phyloP scores from a whole-genome alignment of 2,113 vertebrate species.

The Ceuthmochares aereus region DNA sequence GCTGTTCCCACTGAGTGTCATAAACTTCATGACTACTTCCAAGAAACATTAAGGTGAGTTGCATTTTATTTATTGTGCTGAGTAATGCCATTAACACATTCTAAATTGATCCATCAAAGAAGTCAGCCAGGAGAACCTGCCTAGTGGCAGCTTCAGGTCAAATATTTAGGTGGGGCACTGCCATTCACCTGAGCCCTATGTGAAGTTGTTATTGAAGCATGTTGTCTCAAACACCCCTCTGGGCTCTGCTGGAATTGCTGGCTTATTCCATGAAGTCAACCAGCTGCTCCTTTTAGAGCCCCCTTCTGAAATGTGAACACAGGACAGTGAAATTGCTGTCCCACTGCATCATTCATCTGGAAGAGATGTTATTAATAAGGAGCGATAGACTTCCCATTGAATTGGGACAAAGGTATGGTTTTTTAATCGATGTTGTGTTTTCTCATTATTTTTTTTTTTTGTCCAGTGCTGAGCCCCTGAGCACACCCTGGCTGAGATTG shows the following conservation, averaged over 20 bases:
- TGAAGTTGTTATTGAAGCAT: conserved; percentile 14
- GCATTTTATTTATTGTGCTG: conserved; percentile 64
- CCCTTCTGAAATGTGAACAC: conserved; percentile 46
- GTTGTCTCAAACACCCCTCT: conserved; percentile 19
- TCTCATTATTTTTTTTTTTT: conserved; percentile 8
- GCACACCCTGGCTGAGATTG: neutral
- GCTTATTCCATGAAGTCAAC: neutral
- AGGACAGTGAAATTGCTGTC: conserved; percentile 37
- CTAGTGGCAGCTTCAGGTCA: conserved; percentile 56
- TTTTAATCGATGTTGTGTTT: neutral
- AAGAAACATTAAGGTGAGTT: conserved; percentile 61
- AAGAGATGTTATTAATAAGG: conserved; percentile 55
- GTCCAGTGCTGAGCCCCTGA: neutral
- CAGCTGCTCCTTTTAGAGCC: conserved; percentile 64
- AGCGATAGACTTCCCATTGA: conserved; percentile 16
- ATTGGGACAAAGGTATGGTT: neutral
- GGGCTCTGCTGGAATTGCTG: conserved; percentile 7
- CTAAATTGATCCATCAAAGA: conserved; percentile 60
- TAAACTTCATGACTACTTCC: conserved; percentile 71
- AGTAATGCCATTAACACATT: conserved; percentile 65
- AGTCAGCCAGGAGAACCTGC: conserved; percentile 28
- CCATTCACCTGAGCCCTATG: conserved; percentile 23
- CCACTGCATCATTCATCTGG: neutral
- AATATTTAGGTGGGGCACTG: conserved; percentile 51
- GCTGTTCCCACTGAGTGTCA: conserved; percentile 65